Conservation (phyloP, 2,797 vertebrate genomes). For the Galagoides demidoff region DNA sequence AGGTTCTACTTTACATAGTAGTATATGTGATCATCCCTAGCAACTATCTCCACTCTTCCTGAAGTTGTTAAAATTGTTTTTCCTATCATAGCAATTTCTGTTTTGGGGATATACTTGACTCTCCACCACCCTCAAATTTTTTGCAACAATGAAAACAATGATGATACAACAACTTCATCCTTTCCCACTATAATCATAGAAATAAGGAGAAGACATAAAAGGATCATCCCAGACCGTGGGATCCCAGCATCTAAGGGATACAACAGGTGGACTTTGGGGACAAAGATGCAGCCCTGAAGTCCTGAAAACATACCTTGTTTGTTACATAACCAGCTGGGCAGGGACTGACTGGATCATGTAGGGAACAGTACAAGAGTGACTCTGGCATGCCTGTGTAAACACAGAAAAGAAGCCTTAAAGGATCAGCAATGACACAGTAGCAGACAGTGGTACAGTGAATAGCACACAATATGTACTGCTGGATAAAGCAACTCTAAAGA, state of each 20-base stretch:
- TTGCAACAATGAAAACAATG: constrained; percentile 42
- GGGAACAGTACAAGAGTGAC: constrained; percentile 92
- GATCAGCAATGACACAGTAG: not conserved
- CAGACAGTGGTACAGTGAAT: not conserved
- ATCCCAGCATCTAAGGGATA: not conserved
- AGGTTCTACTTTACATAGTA: constrained; percentile 58
- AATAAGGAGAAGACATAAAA: constrained; percentile 22
- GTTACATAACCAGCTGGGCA: constrained; percentile 93
- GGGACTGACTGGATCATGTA: constrained; percentile 90
- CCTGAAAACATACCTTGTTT: constrained; percentile 92
- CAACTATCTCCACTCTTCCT: constrained; percentile 45
- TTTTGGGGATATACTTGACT: constrained; percentile 32
- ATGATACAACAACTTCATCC: not conserved
- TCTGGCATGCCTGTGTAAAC: constrained; percentile 92
- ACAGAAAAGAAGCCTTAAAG: constrained; percentile 2
- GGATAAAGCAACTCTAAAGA: constrained; percentile 1
- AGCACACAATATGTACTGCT: not conserved
- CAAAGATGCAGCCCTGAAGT: not conserved
- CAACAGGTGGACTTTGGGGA: not conserved
- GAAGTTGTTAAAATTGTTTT: constrained; percentile 38
- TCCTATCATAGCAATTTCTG: constrained; percentile 54
- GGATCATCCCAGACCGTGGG: not conserved
- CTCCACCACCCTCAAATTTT: not conserved
- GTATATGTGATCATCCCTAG: constrained; percentile 44
- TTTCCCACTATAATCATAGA: not conserved